Evolutionary conservation across 2,888 invertebrate species (phyloP).

Genomic region (Bombylius major): DNA sequence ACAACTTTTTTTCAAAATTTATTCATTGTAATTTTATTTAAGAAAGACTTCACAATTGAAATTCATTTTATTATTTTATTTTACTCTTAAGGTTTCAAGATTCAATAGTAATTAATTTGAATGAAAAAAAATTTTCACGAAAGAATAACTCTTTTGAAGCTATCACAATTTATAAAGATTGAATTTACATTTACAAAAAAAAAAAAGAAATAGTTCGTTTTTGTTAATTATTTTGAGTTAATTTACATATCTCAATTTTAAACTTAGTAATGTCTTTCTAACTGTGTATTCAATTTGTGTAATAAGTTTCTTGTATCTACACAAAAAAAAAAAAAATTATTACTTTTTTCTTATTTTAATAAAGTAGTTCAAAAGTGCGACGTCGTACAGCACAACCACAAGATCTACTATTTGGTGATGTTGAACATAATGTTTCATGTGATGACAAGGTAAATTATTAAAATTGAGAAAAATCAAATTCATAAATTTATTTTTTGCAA

Average conservation of each 20-base stretch:
- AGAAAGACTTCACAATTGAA: constrained; percentile 3
- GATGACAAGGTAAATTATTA: constrained; percentile 16
- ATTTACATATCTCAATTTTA: too few relatives aligned
- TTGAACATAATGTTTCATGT: constrained; percentile 21
- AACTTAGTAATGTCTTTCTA: too few relatives aligned
- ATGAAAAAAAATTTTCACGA: constrained; percentile 16
- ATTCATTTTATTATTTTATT: too few relatives aligned
- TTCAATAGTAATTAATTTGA: constrained; percentile 13
- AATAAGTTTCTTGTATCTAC: too few relatives aligned
- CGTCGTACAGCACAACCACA: constrained; percentile 53
- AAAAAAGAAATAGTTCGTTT: neutral
- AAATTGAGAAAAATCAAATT: neutral
- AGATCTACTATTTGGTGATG: constrained; percentile 52
- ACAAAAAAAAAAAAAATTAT: too few relatives aligned
- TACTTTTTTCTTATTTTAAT: too few relatives aligned
- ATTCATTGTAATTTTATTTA: neutral
- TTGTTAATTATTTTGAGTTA: neutral
- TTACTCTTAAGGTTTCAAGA: constrained; percentile 7
- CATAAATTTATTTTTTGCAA: neutral
- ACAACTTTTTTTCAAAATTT: neutral
- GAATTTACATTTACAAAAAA: neutral
- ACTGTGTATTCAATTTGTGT: too few relatives aligned
- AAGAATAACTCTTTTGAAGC: constrained; percentile 21
- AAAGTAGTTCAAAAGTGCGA: constrained; percentile 41
- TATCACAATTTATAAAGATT: constrained; percentile 8